Conservation (phyloP, 2,113 vertebrate genomes). For the Platanista minor region DNA sequence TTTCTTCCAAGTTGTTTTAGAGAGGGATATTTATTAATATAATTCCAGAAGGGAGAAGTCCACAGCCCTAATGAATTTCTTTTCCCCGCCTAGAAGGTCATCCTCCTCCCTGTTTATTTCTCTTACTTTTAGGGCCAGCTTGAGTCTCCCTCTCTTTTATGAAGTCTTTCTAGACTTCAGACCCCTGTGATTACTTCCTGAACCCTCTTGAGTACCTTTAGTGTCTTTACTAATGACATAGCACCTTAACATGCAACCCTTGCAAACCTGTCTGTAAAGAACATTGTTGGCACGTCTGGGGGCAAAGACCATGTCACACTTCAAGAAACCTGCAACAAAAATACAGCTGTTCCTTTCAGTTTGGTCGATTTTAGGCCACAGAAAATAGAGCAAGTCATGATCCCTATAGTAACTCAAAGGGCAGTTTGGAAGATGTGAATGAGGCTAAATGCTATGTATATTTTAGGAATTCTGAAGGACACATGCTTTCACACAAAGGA, state of each 20-base stretch:
- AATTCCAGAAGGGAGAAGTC: background rate
- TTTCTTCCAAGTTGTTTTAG: constrained; percentile 4
- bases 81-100: background rate
- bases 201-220: background rate
- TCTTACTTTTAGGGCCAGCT: background rate
- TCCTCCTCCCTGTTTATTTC: background rate
- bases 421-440: background rate
- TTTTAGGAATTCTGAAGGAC: background rate
- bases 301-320: background rate
- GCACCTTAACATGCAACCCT: background rate
- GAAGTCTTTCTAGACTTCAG: background rate
- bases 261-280: background rate
- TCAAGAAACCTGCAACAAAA: background rate
- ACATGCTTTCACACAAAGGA: background rate
- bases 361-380: background rate
- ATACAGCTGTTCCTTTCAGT: background rate
- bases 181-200: background rate
- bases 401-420: background rate
- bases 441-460: background rate
- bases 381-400: background rate
- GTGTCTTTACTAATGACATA: background rate
- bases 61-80: background rate
- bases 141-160: background rate
- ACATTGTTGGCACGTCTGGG: background rate
- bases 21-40: background rate